phyloP scores from a whole-genome alignment of 2,888 invertebrate genomes.

The Lordiphosa fenestrarum region DNA sequence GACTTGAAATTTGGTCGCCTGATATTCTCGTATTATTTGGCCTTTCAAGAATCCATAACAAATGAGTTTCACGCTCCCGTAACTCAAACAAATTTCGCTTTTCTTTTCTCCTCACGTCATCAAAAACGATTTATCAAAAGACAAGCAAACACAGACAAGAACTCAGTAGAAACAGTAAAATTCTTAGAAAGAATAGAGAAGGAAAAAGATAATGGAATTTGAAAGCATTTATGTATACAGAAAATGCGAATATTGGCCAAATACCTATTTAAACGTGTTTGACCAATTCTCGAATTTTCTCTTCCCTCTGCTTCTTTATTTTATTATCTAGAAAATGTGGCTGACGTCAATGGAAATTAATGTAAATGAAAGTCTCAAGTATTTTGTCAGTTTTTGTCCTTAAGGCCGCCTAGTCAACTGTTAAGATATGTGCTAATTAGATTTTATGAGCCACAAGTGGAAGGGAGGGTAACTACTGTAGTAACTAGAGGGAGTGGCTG shows the following conservation, averaged over 20 bases:
- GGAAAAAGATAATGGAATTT: too few species aligned
- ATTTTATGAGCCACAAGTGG: slow-evolving; percentile 37
- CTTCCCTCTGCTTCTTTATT: neutral
- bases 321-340: slow-evolving; percentile 9
- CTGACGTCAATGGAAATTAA: slow-evolving; percentile 53
- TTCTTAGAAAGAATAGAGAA: too few species aligned
- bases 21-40: slow-evolving; percentile 3
- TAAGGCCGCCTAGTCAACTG: neutral
- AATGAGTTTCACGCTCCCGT: slow-evolving; percentile 51
- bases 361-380: slow-evolving; percentile 33
- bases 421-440: slow-evolving; percentile 40
- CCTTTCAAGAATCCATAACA: slow-evolving; percentile 33
- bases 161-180: neutral
- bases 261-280: too few species aligned
- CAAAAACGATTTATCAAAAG: slow-evolving; percentile 41
- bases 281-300: neutral
- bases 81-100: slow-evolving; percentile 11
- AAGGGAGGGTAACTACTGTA: neutral
- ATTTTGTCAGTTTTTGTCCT: slow-evolving; percentile 12
- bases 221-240: too few species aligned
- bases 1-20: slow-evolving; percentile 4
- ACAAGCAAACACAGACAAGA: neutral
- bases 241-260: too few species aligned
- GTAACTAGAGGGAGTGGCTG: slow-evolving; percentile 24
- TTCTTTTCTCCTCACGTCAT: slow-evolving; percentile 29